Evolutionary conservation across 2,113 vertebrate species (phyloP).

Genomic region (Pluvialis apricaria): DNA sequence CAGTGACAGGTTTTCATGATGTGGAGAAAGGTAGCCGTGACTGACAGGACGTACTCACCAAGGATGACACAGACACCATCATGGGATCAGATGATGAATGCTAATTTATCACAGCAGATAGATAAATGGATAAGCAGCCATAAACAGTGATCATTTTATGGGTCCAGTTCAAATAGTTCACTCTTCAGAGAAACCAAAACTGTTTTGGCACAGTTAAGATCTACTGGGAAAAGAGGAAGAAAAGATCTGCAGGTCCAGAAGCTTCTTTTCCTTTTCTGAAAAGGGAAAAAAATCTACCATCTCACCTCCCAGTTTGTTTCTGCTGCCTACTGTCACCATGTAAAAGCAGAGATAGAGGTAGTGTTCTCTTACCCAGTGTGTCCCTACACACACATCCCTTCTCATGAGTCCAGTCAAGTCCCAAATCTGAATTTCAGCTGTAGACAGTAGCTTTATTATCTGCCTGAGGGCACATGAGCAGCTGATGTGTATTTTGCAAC

Average conservation of each 20-base stretch:
- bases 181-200: neutral
- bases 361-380: neutral
- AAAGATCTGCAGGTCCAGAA: neutral
- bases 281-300: neutral
- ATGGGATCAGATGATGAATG: neutral
- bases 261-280: neutral
- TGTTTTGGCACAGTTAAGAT: neutral
- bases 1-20: neutral
- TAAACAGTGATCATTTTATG: neutral
- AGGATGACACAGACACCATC: neutral
- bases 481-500: neutral
- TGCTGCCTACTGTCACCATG: neutral
- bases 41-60: neutral
- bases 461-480: neutral
- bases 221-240: neutral
- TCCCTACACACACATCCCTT: neutral
- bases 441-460: neutral
- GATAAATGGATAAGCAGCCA: neutral
- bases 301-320: neutral
- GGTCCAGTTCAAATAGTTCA: neutral
- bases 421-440: neutral
- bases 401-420: neutral
- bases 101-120: neutral
- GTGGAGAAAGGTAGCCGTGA: neutral
- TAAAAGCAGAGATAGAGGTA: neutral